Evolutionary conservation across 1,140 invertebrate species (phyloP), one percentile per base, ranked within the genome.

Genomic region (Drosophila erecta): DNA sequence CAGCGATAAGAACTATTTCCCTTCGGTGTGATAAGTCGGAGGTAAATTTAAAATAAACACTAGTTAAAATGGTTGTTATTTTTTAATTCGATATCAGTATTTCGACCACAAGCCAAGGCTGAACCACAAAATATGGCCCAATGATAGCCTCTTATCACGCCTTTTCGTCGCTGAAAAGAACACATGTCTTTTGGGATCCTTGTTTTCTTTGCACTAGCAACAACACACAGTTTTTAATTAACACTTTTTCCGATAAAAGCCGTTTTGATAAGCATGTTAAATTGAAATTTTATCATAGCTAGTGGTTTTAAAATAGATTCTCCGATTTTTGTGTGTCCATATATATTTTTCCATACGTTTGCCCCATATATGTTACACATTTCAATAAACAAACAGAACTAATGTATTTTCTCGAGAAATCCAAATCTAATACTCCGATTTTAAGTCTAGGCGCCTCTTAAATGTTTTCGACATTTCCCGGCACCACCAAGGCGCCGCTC

Each of bases 81-180:
- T 49, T 49, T 50, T 50, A 50, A 17, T 50, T 33, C 8, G 47
- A 50, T 50, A 50, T 17, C 47, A 50, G 14, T 17, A n/a, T 33
- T 50, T 33, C n/a, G 24, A 50, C 47, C 47, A 50, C 47, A 50
- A 30, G 17, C 47, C 47, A 33, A 50, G 47, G 47, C 47, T 27
- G 15, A 50, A 12, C 47, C 47, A 50, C 47, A 27, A 15, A 15
- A 10, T 30, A 17, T 30, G 47, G 5, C 4, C 27, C 47, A 30
- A 17, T 50, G 47, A 50, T 50, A 50, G 15, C 27, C 27, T 5
- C 47, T 50, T 50, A 50, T 50, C 47, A 50, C 47, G 8, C 24
- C 47, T 17, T 15, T 50, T 1, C 47, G 4, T 33, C 11, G 14
- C 37, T 8, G 8, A 47, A 50, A 17, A 33, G 1, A 50, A 50